Evolutionary conservation across 2,113 vertebrate species (phyloP).

Genomic region (Ahaetulla prasina): DNA sequence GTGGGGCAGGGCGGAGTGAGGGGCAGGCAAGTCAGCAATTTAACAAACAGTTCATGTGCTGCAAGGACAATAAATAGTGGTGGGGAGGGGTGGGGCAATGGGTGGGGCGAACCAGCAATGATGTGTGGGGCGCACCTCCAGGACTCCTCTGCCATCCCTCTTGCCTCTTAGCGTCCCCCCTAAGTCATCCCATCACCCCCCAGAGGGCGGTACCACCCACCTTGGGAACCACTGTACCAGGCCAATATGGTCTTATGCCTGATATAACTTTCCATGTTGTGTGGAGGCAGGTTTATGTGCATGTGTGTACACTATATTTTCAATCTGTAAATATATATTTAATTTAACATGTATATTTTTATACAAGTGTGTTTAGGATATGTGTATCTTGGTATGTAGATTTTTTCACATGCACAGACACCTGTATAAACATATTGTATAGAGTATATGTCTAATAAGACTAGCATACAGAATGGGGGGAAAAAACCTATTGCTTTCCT

Average conservation of each 20-base stretch:
- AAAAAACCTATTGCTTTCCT: neutral
- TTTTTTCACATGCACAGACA: neutral
- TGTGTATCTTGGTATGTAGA: neutral
- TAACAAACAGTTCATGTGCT: too few species aligned
- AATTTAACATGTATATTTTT: neutral
- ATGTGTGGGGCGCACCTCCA: too few species aligned
- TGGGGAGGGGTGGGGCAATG: too few species aligned
- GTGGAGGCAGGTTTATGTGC: neutral
- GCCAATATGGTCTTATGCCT: neutral
- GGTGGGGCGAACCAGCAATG: too few species aligned
- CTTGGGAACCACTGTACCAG: too few species aligned
- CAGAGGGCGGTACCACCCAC: too few species aligned
- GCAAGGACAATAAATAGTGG: too few species aligned
- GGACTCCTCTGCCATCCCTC: too few species aligned
- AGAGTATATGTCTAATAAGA: neutral
- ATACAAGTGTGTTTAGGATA: neutral
- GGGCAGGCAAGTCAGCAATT: too few species aligned
- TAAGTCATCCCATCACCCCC: too few species aligned
- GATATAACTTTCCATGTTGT: neutral
- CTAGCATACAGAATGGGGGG: neutral
- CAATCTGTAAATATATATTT: neutral
- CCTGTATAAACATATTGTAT: neutral
- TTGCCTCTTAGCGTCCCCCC: too few species aligned
- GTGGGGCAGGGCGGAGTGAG: too few species aligned
- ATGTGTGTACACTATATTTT: neutral